These are phyloP conservation scores for Gastrophysa polygoni DNA, from an alignment of 2,888 invertebrate genomes.

Conservation along the genomic window DNA sequence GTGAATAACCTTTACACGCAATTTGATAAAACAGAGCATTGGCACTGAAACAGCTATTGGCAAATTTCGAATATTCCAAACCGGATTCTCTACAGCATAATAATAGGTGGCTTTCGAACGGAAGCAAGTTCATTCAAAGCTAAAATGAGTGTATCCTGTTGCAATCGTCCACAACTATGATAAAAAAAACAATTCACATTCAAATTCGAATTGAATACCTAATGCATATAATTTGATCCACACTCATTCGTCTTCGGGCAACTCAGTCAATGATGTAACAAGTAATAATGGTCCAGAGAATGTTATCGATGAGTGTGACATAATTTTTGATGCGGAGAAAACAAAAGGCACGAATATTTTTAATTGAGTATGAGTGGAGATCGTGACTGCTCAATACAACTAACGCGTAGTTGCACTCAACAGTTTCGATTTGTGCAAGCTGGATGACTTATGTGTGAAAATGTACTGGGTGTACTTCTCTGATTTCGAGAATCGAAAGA, in stretches of 20 bases:
- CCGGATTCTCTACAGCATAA: slow-evolving; percentile 16
- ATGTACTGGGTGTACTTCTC: too few relatives aligned
- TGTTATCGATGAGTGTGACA: background rate
- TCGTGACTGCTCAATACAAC: background rate
- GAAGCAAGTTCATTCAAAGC: slow-evolving; percentile 30
- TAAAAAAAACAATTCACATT: slow-evolving; percentile 10
- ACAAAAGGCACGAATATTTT: background rate
- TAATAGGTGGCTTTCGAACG: slow-evolving; percentile 22
- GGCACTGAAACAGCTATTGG: background rate
- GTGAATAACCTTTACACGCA: too few relatives aligned
- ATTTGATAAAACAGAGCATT: too few relatives aligned
- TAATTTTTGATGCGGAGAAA: background rate
- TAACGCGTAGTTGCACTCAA: too few relatives aligned
- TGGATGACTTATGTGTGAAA: too few relatives aligned
- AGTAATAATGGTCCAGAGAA: background rate
- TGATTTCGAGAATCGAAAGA: too few relatives aligned
- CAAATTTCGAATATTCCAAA: background rate
- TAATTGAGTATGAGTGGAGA: background rate
- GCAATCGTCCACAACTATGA: slow-evolving; percentile 5
- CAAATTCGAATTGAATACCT: slow-evolving; percentile 2
- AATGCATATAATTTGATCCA: slow-evolving; percentile 2
- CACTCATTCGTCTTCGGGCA: background rate
- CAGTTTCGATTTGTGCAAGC: too few relatives aligned
- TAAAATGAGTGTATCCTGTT: slow-evolving; percentile 35
- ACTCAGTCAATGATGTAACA: background rate